Percentiles rank a stretch among this genome's conserved stretches.
Evolutionary conservation across 1,140 invertebrate genomes (phyloP).

Genomic region (Zophobas atratus): DNA sequence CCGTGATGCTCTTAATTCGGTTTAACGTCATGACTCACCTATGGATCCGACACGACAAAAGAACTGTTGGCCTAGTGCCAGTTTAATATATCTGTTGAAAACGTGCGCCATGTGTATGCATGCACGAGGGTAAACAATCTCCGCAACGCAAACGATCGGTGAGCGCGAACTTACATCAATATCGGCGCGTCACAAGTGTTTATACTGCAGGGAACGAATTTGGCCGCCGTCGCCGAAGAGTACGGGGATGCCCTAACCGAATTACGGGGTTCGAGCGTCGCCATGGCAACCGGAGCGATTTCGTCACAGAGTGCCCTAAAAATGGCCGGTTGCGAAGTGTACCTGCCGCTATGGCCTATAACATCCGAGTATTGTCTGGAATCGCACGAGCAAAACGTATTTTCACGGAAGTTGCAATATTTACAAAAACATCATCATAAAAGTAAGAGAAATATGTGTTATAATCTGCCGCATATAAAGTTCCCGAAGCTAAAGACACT

Average conservation of each 20-base stretch:
- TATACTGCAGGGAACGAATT: constrained; percentile 42
- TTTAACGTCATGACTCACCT: constrained; percentile 43
- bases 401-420: no score
- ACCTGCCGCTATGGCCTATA: not conserved
- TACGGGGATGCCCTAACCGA: constrained; percentile 41
- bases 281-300: constrained; percentile 26
- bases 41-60: constrained; percentile 22
- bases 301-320: constrained; percentile 23
- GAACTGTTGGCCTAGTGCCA: constrained; percentile 27
- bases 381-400: no score
- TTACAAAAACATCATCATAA: no score
- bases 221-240: constrained; percentile 38
- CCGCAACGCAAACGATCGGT: constrained; percentile 42
- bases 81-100: constrained; percentile 28
- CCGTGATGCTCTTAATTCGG: constrained; percentile 37
- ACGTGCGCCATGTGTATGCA: constrained; percentile 34
- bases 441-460: no score
- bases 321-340: constrained; percentile 12
- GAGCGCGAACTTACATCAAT: constrained; percentile 46
- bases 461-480: no score
- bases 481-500: no score
- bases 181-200: constrained; percentile 47
- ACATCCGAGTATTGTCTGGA: no score
- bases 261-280: constrained; percentile 21
- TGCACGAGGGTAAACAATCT: constrained; percentile 36